These are phyloP conservation scores for Forbesichthys papilliferus DNA, from an alignment of 2,113 vertebrate species.

Conservation along the genomic window DNA sequence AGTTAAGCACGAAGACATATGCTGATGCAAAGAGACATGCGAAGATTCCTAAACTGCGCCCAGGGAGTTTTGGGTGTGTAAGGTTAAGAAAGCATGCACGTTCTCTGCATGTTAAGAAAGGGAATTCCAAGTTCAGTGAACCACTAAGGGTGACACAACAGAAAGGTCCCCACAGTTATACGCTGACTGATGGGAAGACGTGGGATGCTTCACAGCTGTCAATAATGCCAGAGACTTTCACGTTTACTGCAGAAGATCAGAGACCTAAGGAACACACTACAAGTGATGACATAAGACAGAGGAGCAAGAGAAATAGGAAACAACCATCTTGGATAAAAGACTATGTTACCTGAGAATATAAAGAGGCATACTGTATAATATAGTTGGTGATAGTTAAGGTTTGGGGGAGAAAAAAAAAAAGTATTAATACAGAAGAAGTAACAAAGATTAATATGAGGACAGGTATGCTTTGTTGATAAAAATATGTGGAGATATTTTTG, in stretches of 20 bases:
- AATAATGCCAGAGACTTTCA: no score
- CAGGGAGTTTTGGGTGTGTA: not conserved
- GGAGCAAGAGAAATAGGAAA: not conserved
- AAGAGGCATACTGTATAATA: no score
- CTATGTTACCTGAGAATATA: not conserved
- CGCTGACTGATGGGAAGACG: no score
- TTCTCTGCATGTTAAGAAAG: slow-evolving; percentile 1
- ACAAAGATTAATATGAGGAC: no score
- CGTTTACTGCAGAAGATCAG: no score
- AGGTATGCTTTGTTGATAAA: no score
- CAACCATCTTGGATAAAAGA: not conserved
- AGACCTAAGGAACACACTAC: not conserved
- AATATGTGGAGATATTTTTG: no score
- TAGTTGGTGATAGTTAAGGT: no score
- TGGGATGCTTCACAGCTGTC: no score
- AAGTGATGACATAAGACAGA: not conserved
- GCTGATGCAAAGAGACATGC: slow-evolving; percentile 3
- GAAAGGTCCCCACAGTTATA: not conserved
- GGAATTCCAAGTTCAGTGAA: not conserved
- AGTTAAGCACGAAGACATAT: not conserved
- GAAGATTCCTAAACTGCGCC: not conserved
- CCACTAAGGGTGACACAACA: not conserved
- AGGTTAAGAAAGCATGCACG: not conserved
- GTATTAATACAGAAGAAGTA: no score
- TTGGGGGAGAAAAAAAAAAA: no score